These are phyloP conservation scores for Scopus umbretta DNA, from an alignment of 2,113 vertebrate species.

Conservation along the genomic window DNA sequence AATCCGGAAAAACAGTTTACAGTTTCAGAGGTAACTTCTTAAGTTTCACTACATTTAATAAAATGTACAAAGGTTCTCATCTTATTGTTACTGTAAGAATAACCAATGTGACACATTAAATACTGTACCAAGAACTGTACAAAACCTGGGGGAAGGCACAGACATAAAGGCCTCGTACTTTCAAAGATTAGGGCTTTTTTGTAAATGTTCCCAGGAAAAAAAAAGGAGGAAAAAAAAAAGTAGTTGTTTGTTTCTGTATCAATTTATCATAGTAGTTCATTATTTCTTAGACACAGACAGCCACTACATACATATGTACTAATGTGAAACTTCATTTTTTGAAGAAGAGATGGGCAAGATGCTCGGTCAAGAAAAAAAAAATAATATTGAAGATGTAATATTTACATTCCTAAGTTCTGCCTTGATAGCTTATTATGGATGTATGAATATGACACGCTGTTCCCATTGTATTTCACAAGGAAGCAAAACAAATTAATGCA, in stretches of 20 bases:
- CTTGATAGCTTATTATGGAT: background rate
- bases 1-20: background rate
- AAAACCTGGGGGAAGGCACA: background rate
- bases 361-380: background rate
- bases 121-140: background rate
- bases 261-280: background rate
- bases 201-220: background rate
- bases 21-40: background rate
- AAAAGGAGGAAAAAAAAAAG: no score
- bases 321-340: background rate
- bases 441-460: background rate
- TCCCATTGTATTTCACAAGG: constrained; percentile 34
- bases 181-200: background rate
- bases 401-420: background rate
- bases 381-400: background rate
- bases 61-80: background rate
- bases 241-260: background rate
- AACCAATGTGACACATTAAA: background rate
- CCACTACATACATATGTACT: background rate
- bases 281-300: background rate
- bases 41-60: background rate
- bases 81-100: background rate
- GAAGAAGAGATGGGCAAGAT: background rate
- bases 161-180: background rate
- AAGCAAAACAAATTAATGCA: constrained; percentile 48